phyloP scores from a whole-genome alignment of 2,113 vertebrate genomes.

The Tachuris rubrigastra region DNA sequence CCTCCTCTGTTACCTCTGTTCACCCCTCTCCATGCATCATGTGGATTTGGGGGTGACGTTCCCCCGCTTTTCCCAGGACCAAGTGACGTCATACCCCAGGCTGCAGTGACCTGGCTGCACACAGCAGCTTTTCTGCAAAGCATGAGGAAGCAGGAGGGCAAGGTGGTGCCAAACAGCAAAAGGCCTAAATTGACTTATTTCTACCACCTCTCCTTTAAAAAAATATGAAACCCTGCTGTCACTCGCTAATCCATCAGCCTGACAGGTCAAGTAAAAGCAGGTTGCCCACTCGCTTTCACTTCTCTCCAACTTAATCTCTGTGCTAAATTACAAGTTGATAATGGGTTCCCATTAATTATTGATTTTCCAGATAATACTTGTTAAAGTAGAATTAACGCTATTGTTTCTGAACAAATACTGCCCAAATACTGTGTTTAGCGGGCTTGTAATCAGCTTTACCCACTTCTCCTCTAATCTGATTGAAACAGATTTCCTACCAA shows the following conservation, averaged over 20 bases:
- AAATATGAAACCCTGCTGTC: neutral
- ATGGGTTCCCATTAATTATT: conserved; percentile 75
- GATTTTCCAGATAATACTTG: conserved; percentile 76
- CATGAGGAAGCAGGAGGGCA: neutral
- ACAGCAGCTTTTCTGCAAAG: neutral
- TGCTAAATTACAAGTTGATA: conserved; percentile 58
- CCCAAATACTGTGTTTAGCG: conserved; percentile 79
- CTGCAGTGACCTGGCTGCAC: rapidly evolving
- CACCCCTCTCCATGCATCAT: rapidly evolving
- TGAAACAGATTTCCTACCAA: conserved; percentile 85
- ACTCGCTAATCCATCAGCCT: conserved; percentile 22
- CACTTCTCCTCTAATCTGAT: conserved; percentile 85
- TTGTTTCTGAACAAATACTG: conserved; percentile 79
- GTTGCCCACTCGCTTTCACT: conserved; percentile 40
- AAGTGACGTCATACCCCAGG: rapidly evolving
- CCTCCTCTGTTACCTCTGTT: neutral
- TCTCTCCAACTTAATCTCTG: conserved; percentile 15
- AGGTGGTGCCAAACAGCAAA: neutral
- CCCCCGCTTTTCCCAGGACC: rapidly evolving
- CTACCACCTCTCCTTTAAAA: neutral
- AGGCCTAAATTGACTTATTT: conserved; percentile 19
- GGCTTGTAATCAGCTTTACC: conserved; percentile 88
- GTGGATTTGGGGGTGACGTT: rapidly evolving
- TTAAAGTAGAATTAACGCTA: conserved; percentile 79
- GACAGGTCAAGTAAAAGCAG: conserved; percentile 63